Evolutionary conservation across 1,140 invertebrate species (phyloP).

Genomic region (Scaptomyza pallida): DNA sequence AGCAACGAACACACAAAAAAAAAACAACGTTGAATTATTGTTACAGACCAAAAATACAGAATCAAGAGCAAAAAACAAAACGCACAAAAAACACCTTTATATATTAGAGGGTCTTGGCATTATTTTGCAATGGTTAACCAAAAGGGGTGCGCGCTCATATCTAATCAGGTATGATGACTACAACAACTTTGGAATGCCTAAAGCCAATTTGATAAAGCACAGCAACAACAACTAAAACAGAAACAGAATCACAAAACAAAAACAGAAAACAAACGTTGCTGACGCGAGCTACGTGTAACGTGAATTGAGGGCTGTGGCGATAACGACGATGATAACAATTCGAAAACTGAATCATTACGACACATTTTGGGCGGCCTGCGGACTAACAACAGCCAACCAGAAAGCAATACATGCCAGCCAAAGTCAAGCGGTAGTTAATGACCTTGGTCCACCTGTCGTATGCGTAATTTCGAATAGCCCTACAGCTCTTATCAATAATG

Average conservation of each 20-base stretch:
- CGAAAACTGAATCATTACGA: slow-evolving; percentile 69
- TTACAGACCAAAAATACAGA: not conserved
- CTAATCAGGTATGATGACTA: slow-evolving; percentile 50
- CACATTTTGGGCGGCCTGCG: slow-evolving; percentile 37
- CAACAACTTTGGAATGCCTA: slow-evolving; percentile 68
- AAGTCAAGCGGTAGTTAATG: slow-evolving; percentile 69
- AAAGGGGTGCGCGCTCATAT: slow-evolving; percentile 54
- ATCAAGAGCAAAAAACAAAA: slow-evolving; percentile 9
- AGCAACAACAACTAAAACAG: slow-evolving; percentile 27
- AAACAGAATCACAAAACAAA: slow-evolving; percentile 29
- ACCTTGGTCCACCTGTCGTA: slow-evolving; percentile 79
- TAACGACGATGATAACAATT: slow-evolving; percentile 32
- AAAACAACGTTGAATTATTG: slow-evolving; percentile 43
- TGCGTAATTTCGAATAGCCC: slow-evolving; percentile 55
- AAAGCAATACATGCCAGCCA: slow-evolving; percentile 41
- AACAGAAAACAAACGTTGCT: slow-evolving; percentile 27
- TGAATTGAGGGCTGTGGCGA: slow-evolving; percentile 30
- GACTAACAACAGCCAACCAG: not conserved
- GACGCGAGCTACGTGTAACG: slow-evolving; percentile 18
- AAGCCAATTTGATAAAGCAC: slow-evolving; percentile 59
- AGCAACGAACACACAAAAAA: too few species aligned
- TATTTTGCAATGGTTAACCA: slow-evolving; percentile 17
- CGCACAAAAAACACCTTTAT: slow-evolving; percentile 19
- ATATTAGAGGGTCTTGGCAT: not conserved
- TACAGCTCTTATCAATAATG: slow-evolving; percentile 48